These are phyloP conservation scores for Entomyzon cyanotis DNA, from an alignment of 2,113 vertebrate genomes.

Conservation along the genomic window DNA sequence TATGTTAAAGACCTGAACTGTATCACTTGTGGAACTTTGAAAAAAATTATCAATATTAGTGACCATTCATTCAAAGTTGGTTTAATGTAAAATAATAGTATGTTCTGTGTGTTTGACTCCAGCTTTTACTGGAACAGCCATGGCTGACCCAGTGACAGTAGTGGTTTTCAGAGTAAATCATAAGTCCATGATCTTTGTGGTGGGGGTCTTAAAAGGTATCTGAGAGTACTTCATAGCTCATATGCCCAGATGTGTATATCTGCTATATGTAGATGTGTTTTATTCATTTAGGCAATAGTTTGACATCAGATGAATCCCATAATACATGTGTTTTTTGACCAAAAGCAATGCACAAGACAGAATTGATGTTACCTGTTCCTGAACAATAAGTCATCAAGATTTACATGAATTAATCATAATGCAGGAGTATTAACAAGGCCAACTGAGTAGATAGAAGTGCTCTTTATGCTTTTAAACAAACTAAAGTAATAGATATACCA, in stretches of 20 bases:
- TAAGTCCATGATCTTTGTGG: not conserved
- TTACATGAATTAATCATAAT: not conserved
- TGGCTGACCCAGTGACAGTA: not conserved
- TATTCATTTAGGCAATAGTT: not conserved
- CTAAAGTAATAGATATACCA: not conserved
- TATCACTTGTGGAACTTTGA: not conserved
- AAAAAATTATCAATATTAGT: not conserved
- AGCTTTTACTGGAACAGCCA: not conserved
- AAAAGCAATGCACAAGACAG: not conserved
- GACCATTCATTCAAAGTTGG: not conserved
- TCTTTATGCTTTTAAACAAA: not conserved
- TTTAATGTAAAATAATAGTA: not conserved
- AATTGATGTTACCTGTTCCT: not conserved
- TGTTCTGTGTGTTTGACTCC: not conserved
- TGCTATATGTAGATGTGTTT: not conserved
- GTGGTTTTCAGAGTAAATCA: not conserved
- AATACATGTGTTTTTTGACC: not conserved
- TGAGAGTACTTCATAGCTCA: not conserved
- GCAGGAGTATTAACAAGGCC: not conserved
- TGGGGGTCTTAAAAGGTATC: not conserved
- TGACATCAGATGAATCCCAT: not conserved
- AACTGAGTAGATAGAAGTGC: not conserved
- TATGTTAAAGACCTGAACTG: not conserved
- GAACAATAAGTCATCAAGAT: not conserved
- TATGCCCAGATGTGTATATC: not conserved